Base-by-base conservation (phyloP, 1,140 invertebrate species). In the Drosophila sturtevanti region DNA sequence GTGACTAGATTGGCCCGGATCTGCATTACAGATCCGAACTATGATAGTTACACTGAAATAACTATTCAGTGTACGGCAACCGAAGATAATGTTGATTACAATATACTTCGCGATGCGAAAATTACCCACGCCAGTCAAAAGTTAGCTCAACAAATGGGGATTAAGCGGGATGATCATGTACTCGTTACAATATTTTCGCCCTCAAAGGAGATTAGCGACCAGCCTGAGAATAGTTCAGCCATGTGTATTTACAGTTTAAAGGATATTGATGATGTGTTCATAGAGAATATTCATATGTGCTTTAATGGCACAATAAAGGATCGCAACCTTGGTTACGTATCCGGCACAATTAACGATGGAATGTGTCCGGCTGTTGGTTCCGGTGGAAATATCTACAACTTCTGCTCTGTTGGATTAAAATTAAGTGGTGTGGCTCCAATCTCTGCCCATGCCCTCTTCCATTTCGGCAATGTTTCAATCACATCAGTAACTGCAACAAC, bases 271-370 rank as follows among this genome's bases (percentile, higher is more conserved):
- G 95, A 95, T 59, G 97, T 97, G 85, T 99, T 99, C 92, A 97
- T 97, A 81, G 96, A 98, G 92, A 99, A 99, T 92, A 98, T 99
- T 80, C 97, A 98, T 91, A 97, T 98, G 95, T 99, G 98, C 92
- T 99, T 99, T 91, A 98, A 98, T 92, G 97, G 97, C 21, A 98
- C 96, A 77, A 96, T 96, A 63, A 97, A 96, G 76, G 96, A 97
- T 89, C 93, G 98, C 51, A 98, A 98, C 86, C 97, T 98, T 95
- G 97, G 96, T 16, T 98, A 98, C 91, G 96, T 98, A 81, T 98
- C 97, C 64, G 98, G 98, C 4, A 95, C 96, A 78, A 97, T 98
- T 79, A 94, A 96, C 76, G 96, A 97, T 92, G 97, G 97, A 12
- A 96, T 97, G 89, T 98, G 97, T 93, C 97, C 97, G 4, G 94